These are phyloP conservation scores for Aselliscus stoliczkanus DNA, from an alignment of 2,797 vertebrate species.

Conservation along the genomic window DNA sequence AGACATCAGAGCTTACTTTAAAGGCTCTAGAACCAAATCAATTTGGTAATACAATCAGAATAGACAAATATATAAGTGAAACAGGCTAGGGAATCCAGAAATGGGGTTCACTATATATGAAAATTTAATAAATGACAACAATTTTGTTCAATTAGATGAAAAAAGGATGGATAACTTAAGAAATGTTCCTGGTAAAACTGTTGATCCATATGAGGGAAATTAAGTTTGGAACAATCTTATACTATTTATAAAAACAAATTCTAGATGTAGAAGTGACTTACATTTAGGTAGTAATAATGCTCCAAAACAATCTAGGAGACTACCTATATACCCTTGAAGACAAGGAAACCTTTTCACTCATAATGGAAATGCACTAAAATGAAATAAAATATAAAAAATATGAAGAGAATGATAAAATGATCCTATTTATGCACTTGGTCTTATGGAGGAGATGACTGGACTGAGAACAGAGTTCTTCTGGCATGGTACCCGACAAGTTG, in stretches of 20 bases:
- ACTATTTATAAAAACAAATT: neutral
- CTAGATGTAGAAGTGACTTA: neutral
- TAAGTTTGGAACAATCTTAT: neutral
- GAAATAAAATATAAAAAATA: neutral
- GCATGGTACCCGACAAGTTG: neutral
- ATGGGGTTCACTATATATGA: neutral
- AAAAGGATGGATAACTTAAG: conserved; percentile 2
- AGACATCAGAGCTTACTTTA: neutral
- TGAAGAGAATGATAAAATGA: neutral
- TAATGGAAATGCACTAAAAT: neutral
- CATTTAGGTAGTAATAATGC: neutral
- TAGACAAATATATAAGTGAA: neutral
- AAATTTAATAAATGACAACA: neutral
- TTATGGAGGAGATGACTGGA: neutral
- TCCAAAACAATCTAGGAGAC: neutral
- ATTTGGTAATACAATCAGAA: neutral
- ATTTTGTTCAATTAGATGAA: neutral
- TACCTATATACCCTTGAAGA: neutral
- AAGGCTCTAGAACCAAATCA: neutral
- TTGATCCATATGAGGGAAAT: neutral
- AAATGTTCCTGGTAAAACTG: neutral
- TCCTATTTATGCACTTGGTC: neutral
- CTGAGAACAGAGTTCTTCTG: neutral
- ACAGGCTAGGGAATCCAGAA: neutral
- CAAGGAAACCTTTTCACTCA: neutral